A percentile compares a stretch with the other conserved stretches of the same genome.
Conservation (phyloP, 2,113 vertebrate species). For the Bubo blakistoni region DNA sequence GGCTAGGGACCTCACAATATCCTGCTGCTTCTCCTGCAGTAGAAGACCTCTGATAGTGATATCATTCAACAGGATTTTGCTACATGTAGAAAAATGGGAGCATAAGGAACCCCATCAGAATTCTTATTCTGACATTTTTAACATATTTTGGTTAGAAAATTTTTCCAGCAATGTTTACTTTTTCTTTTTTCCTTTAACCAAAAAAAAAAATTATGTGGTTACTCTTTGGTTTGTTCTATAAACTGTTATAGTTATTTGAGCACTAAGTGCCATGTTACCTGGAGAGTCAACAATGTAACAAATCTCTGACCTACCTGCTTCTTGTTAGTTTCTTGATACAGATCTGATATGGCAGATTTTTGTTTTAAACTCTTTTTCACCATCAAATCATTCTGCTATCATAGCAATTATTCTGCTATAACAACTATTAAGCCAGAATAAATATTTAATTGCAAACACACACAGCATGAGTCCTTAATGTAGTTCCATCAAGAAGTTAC, state of each 20-base stretch:
- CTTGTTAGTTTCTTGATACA: not conserved
- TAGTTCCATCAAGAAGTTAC: not conserved
- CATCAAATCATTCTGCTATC: not conserved
- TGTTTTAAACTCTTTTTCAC: not conserved
- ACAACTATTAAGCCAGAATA: not conserved
- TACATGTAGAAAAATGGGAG: not conserved
- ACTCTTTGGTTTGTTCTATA: not conserved
- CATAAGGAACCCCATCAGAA: not conserved
- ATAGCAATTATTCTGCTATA: not conserved
- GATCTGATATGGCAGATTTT: not conserved
- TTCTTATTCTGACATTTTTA: not conserved
- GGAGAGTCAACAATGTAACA: not conserved
- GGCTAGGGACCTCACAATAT: not conserved
- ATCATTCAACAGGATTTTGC: not conserved
- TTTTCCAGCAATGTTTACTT: not conserved
- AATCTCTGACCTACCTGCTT: not conserved
- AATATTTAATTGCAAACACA: slow-evolving; percentile 34
- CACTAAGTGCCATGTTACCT: not conserved
- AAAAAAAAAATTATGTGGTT: not conserved
- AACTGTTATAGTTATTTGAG: not conserved
- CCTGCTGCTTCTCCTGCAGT: not conserved
- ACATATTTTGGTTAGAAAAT: rapidly evolving
- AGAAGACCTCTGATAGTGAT: not conserved
- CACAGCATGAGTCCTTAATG: not conserved
- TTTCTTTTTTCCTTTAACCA: not conserved